These are phyloP conservation scores for Apis laboriosa DNA, from an alignment of 1,140 invertebrate species.

Conservation along the genomic window DNA sequence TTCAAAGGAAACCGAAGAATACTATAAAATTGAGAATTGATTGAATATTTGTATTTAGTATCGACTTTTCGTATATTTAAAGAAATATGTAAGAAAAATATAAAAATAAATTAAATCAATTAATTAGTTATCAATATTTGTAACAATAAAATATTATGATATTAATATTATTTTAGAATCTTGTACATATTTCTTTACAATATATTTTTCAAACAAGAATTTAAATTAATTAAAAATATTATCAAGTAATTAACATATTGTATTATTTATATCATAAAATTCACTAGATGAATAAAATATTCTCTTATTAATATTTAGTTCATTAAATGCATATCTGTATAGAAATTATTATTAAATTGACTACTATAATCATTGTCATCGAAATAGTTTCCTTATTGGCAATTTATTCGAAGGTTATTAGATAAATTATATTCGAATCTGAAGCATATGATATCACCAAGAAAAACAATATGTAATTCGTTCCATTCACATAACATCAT, in stretches of 20 bases:
- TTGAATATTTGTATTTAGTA: not conserved
- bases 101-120: too few species aligned
- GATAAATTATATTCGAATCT: not conserved
- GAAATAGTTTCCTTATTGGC: not conserved
- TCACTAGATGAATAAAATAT: not conserved
- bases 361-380: not conserved
- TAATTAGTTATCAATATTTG: too few species aligned
- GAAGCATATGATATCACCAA: not conserved
- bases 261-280: not conserved
- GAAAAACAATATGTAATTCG: not conserved
- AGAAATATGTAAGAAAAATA: too few species aligned
- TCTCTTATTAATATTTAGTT: not conserved
- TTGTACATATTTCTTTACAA: too few species aligned
- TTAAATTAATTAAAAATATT: not conserved
- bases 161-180: too few species aligned
- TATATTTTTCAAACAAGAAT: not conserved
- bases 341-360: not conserved
- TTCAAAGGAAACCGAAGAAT: constrained; percentile 41
- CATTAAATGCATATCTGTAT: not conserved
- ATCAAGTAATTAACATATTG: not conserved
- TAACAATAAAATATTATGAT: too few species aligned
- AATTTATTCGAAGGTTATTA: not conserved
- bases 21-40: not conserved
- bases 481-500: constrained; percentile 23
- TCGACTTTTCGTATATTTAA: too few species aligned